Evolutionary conservation across 2,797 vertebrate species (phyloP).

Genomic region (Sebastes iracundus): DNA sequence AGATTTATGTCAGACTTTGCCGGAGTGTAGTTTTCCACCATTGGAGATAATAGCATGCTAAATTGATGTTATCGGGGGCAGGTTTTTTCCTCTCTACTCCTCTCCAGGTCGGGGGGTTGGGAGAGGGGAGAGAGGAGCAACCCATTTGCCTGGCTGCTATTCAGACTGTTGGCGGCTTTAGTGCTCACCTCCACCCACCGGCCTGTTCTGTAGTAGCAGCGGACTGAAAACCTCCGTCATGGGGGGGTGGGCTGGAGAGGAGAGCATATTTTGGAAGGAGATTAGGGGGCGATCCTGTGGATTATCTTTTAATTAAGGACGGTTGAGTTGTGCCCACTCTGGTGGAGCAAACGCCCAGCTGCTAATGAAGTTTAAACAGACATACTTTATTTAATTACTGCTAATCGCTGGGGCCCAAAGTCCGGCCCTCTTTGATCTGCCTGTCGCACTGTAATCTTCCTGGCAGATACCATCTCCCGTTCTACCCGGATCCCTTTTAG

Average conservation of each 20-base stretch:
- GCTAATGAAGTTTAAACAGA: conserved; percentile 99
- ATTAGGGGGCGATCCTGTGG: conserved; percentile 95
- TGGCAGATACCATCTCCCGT: conserved; percentile 94
- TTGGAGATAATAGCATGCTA: conserved; percentile 99
- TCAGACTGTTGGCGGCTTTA: conserved; percentile 63
- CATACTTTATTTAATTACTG: conserved; percentile 99
- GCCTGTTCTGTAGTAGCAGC: conserved; percentile 63
- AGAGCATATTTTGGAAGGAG: conserved; percentile 93
- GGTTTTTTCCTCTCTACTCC: conserved; percentile 72
- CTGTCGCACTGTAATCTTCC: conserved; percentile 92
- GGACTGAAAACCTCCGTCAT: conserved; percentile 68
- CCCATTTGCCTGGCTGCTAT: conserved; percentile 66
- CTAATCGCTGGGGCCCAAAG: conserved; percentile 95
- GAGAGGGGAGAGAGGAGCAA: conserved; percentile 73
- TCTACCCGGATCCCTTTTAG: conserved; percentile 88
- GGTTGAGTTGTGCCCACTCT: conserved; percentile 98
- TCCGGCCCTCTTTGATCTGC: conserved; percentile 96
- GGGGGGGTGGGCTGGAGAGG: conserved; percentile 68
- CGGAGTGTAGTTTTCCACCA: conserved; percentile 98
- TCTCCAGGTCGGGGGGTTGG: conserved; percentile 76
- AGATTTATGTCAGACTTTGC: conserved; percentile 99
- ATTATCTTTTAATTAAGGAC: conserved; percentile 99
- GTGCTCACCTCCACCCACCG: conserved; percentile 75
- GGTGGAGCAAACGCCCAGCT: conserved; percentile 94
- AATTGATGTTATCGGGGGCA: conserved; percentile 98